Conservation (phyloP, 2,113 vertebrate species). For the Speoplatyrhinus poulsoni region DNA sequence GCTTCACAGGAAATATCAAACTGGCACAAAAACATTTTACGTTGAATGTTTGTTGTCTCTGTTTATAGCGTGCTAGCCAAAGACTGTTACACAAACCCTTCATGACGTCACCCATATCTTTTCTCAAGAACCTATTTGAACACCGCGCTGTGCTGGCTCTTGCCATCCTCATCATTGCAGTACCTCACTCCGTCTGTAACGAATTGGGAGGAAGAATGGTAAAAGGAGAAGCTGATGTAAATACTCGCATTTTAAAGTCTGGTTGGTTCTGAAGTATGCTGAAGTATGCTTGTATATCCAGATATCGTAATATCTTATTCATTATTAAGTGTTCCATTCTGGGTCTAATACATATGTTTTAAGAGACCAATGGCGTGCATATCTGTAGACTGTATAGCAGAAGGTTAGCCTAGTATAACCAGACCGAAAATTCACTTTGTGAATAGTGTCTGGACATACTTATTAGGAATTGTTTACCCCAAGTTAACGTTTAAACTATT, state of each 20-base stretch:
- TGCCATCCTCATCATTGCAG: too few species aligned
- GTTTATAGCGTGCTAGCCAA: neutral
- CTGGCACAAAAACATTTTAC: constrained; percentile 12
- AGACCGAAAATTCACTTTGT: too few species aligned
- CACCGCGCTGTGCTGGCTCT: too few species aligned
- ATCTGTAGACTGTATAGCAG: neutral
- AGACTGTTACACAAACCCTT: too few species aligned
- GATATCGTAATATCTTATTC: neutral
- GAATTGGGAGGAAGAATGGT: neutral
- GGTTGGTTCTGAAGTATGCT: neutral
- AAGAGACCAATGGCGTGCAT: neutral
- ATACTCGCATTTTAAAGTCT: neutral
- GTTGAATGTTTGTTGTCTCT: constrained; percentile 1
- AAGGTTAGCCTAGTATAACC: too few species aligned
- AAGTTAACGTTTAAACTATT: too few species aligned
- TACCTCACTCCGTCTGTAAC: neutral
- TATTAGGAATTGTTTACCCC: too few species aligned
- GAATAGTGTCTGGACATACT: too few species aligned
- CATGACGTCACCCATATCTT: too few species aligned
- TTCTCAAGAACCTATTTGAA: too few species aligned
- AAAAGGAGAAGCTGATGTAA: neutral
- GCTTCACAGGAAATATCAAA: constrained; percentile 7
- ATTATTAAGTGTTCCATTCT: neutral
- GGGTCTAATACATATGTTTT: neutral
- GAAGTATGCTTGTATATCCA: neutral